phyloP scores from a whole-genome alignment of 2,888 invertebrate genomes.

The Drosophila anomalata region DNA sequence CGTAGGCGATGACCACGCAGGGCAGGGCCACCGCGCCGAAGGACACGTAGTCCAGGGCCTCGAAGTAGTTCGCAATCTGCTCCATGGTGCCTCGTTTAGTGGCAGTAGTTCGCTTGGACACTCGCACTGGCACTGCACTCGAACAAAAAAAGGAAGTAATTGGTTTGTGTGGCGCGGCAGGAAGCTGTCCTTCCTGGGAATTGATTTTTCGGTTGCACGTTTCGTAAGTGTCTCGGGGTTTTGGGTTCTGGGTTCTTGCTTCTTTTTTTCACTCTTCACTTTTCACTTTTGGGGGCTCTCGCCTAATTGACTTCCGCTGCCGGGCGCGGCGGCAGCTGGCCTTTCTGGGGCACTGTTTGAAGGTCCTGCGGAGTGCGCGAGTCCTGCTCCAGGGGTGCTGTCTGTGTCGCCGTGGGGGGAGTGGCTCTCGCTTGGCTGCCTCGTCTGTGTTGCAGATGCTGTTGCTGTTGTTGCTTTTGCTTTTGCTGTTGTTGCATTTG shows the following conservation, averaged over 20 bases:
- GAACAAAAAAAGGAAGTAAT: slow-evolving; percentile 49
- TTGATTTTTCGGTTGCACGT: slow-evolving; percentile 11
- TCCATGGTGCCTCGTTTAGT: slow-evolving; percentile 47
- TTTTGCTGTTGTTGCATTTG: slow-evolving; percentile 40
- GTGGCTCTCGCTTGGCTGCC: slow-evolving; percentile 36
- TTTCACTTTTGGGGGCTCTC: background rate
- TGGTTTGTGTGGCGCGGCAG: background rate
- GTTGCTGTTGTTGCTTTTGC: slow-evolving; percentile 29
- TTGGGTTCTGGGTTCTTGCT: background rate
- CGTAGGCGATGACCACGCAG: slow-evolving; percentile 57
- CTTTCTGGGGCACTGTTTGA: slow-evolving; percentile 14
- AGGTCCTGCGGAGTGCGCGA: slow-evolving; percentile 24
- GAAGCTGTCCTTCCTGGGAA: background rate
- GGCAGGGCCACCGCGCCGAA: slow-evolving; percentile 63
- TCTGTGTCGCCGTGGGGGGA: slow-evolving; percentile 9
- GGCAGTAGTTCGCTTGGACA: background rate
- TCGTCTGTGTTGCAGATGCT: slow-evolving; percentile 12
- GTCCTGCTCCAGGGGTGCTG: slow-evolving; percentile 10
- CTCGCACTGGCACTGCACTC: slow-evolving; percentile 48
- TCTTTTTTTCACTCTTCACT: background rate
- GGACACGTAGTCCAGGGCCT: slow-evolving; percentile 74
- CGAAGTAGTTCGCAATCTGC: slow-evolving; percentile 65
- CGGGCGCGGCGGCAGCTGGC: slow-evolving; percentile 13
- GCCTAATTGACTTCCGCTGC: slow-evolving; percentile 9
- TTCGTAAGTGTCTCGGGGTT: background rate